phyloP scores from a whole-genome alignment of 2,797 vertebrate genomes.

The Telmatherina bonti region DNA sequence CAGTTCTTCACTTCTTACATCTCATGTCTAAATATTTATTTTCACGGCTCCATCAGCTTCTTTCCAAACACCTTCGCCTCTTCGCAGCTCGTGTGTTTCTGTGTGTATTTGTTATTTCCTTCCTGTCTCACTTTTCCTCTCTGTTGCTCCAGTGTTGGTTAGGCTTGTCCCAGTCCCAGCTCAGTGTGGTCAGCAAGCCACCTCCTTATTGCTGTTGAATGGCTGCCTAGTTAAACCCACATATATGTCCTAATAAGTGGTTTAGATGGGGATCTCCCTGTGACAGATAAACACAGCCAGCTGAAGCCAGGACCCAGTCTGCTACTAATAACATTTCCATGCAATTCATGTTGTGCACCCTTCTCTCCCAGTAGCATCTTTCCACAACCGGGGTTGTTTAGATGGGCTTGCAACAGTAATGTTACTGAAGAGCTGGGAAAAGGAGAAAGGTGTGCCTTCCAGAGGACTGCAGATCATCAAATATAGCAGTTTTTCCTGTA shows the following conservation, averaged over 20 bases:
- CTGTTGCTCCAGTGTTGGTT: slow-evolving; percentile 53
- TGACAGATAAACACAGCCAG: slow-evolving; percentile 71
- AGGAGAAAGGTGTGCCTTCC: background rate
- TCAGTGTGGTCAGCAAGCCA: slow-evolving; percentile 71
- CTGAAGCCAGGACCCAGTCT: slow-evolving; percentile 66
- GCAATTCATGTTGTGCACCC: slow-evolving; percentile 54
- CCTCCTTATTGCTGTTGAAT: slow-evolving; percentile 72
- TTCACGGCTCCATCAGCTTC: background rate
- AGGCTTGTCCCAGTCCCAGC: slow-evolving; percentile 70
- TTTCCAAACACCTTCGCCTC: slow-evolving; percentile 9
- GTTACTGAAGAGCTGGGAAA: slow-evolving; percentile 13
- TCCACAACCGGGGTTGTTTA: slow-evolving; percentile 32
- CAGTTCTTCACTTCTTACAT: background rate
- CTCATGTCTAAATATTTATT: background rate
- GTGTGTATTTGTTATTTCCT: slow-evolving; percentile 71
- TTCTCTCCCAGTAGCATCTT: slow-evolving; percentile 55
- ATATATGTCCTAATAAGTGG: slow-evolving; percentile 80
- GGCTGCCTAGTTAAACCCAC: slow-evolving; percentile 72
- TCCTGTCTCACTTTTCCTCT: slow-evolving; percentile 51
- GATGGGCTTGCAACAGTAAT: slow-evolving; percentile 20
- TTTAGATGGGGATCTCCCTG: slow-evolving; percentile 78
- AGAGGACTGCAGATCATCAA: background rate
- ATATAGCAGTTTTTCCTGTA: background rate
- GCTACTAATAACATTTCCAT: slow-evolving; percentile 71
- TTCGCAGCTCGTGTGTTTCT: slow-evolving; percentile 22